Percentiles rank a stretch among this genome's conserved stretches.
Evolutionary conservation across 2,113 vertebrate genomes (phyloP).

Genomic region (Pygoscelis antarcticus): DNA sequence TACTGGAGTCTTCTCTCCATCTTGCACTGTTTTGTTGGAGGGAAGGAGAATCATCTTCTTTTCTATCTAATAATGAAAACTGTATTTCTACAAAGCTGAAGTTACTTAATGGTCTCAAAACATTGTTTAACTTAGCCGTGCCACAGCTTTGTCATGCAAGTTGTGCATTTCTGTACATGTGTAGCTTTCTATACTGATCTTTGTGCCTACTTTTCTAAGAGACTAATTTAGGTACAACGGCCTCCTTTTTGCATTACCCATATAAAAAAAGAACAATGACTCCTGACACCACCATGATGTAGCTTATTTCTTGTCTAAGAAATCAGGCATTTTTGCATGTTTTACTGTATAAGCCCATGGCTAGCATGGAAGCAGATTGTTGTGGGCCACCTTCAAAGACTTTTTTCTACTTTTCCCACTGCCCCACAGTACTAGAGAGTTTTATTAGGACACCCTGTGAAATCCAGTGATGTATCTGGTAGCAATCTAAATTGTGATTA

Average conservation of each 20-base stretch:
- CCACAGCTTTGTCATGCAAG: accelerated
- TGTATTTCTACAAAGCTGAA: background rate
- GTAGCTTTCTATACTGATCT: accelerated
- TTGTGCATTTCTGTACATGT: background rate
- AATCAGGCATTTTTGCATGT: background rate
- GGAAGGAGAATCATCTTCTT: background rate
- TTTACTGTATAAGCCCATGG: background rate
- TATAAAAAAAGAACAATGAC: background rate
- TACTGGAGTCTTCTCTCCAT: background rate
- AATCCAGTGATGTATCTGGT: conserved; percentile 59
- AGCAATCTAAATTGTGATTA: conserved; percentile 75
- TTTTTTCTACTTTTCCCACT: background rate
- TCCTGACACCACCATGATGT: accelerated
- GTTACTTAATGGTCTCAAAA: background rate
- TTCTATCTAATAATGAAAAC: background rate
- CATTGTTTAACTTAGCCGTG: background rate
- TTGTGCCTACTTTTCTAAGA: background rate
- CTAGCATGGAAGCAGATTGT: background rate
- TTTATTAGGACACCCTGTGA: conserved; percentile 29
- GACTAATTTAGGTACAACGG: background rate
- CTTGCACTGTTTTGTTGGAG: background rate
- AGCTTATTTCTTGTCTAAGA: background rate
- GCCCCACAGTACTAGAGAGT: background rate
- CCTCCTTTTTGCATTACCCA: background rate
- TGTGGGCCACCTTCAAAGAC: background rate